Base-by-base conservation (phyloP, 23 tunicate species). In the Trididemnum miniatum region DNA sequence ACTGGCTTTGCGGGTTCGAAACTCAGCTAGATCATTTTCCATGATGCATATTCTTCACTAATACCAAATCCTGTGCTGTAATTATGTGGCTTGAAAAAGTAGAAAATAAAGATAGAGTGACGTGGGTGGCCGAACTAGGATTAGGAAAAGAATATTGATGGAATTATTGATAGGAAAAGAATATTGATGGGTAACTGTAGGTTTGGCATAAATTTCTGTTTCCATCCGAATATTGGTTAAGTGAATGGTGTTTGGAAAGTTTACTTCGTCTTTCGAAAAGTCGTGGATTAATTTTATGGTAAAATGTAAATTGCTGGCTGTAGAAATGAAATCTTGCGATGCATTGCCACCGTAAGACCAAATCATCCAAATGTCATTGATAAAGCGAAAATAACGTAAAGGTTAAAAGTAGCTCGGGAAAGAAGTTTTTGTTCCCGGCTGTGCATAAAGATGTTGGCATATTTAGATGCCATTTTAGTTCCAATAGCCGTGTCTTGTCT, bases 361-460 rank as follows among this genome's bases (percentile, higher is more conserved):
- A 49, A 49, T 49, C 57, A 49, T 49, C 15, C 12, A 49, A 18
- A 49, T 49, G 18, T 49, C 57, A 49, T 49, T 18, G 18, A 49
- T 49, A 49, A 9, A 49, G 12, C 57, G 12, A 18, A 49, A 18
- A 49, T 49, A 49, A 9, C 12, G 18, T 49, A 18, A 9, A 49
- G 57, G 57, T 49, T 49, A 49, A 9, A 49, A 9, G 12, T 12
- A 18, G 15, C 12, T 12, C 18, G 15, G 12, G 12, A 18, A 9
- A 49, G 18, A 49, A 71, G 3, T 31, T 71, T 28, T 1, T 33
- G 22, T 27, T 71, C 34, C 9, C 29, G 35, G 36, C 31, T 12
- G 2, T 35, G 25, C 76, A 71, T 29, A 12, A 71, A 71, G 9
- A 71, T 71, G 36, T 71, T 71, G 4, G 76, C 76, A 71, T 71